phyloP scores from a whole-genome alignment of 2,888 invertebrate species.

The Trichogramma dendrolimi region DNA sequence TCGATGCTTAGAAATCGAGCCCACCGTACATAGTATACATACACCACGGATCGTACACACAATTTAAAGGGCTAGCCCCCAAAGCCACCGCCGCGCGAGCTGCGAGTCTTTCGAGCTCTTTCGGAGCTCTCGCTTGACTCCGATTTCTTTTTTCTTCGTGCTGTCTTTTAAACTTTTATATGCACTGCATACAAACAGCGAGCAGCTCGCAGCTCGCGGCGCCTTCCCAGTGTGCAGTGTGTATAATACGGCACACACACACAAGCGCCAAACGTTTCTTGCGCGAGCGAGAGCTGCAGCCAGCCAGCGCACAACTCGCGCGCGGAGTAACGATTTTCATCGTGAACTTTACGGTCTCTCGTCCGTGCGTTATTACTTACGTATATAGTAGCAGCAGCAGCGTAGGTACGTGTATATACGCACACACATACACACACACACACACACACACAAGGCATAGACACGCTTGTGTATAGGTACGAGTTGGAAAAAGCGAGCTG shows the following conservation, averaged over 20 bases:
- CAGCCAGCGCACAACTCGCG: background rate
- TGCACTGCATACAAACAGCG: too few relatives aligned
- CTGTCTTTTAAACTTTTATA: too few relatives aligned
- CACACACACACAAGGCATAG: too few relatives aligned
- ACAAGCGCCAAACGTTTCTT: background rate
- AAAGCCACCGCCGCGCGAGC: background rate
- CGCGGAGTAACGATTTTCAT: background rate
- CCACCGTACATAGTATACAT: too few relatives aligned
- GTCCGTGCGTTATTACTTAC: background rate
- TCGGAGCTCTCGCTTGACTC: slow-evolving; percentile 1
- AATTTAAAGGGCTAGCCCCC: background rate
- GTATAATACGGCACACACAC: background rate
- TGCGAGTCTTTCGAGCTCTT: slow-evolving; percentile 9
- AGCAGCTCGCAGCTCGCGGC: background rate
- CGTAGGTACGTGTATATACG: too few relatives aligned
- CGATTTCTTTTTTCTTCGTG: background rate
- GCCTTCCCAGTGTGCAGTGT: background rate
- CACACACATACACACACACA: too few relatives aligned
- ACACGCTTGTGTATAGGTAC: too few relatives aligned
- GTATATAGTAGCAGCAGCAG: too few relatives aligned
- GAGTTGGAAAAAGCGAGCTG: too few relatives aligned
- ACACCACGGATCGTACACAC: too few relatives aligned
- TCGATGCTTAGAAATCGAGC: too few relatives aligned
- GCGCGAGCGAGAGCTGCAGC: background rate
- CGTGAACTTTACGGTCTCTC: background rate